Evolutionary conservation across 2,888 invertebrate genomes (phyloP).

Genomic region (Scaptomyza polygonia): DNA sequence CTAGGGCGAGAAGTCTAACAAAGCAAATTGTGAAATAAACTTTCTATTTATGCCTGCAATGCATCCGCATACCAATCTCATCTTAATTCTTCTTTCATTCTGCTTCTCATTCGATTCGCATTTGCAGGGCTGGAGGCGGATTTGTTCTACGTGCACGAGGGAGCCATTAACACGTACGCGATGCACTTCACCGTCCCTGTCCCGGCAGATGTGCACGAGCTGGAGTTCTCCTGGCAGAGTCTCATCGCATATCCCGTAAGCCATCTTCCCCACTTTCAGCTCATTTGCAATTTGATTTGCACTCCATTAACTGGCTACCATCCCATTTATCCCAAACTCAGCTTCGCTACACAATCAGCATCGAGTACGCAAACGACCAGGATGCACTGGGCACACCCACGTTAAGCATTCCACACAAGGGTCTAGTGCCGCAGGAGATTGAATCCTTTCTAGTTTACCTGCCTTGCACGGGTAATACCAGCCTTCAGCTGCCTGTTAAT

Average conservation of each 20-base stretch:
- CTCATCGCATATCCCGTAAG: constrained; percentile 90
- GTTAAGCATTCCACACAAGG: constrained; percentile 92
- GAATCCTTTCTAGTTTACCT: constrained; percentile 92
- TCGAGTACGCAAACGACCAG: constrained; percentile 85
- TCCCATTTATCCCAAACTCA: constrained; percentile 65
- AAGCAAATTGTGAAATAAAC: constrained; percentile 69
- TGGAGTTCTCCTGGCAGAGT: constrained; percentile 94
- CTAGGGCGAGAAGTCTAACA: constrained; percentile 36
- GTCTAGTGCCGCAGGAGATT: constrained; percentile 90
- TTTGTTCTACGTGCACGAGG: constrained; percentile 92
- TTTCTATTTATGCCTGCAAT: constrained; percentile 60
- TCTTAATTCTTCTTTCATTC: constrained; percentile 6
- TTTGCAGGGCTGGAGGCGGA: constrained; percentile 89
- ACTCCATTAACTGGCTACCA: constrained; percentile 68
- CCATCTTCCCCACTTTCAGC: constrained; percentile 40
- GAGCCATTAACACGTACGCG: constrained; percentile 93
- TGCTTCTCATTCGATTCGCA: constrained; percentile 61
- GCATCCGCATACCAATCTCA: constrained; percentile 50
- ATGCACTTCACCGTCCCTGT: constrained; percentile 93
- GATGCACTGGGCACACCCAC: constrained; percentile 91
- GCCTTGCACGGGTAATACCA: constrained; percentile 91
- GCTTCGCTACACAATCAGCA: constrained; percentile 84
- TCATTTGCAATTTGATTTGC: constrained; percentile 62
- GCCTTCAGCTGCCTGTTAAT: constrained; percentile 92
- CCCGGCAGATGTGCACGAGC: constrained; percentile 90